Evolutionary conservation across 2,797 vertebrate genomes (phyloP).

Genomic region (Sebastes wilsoni): DNA sequence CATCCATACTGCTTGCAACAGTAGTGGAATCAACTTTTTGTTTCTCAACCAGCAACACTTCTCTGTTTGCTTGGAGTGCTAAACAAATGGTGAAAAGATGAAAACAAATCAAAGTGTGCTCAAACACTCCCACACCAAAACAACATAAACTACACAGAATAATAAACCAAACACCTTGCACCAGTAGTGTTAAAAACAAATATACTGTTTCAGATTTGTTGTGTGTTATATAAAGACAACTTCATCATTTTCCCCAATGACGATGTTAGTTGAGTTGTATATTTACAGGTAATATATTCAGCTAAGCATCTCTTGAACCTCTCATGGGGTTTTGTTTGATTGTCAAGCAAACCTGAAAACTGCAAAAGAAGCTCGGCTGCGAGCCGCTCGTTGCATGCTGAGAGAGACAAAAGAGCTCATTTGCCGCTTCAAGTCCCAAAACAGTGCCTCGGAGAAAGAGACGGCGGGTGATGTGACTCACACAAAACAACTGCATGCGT

Average conservation of each 20-base stretch:
- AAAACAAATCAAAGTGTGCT: slow-evolving; percentile 7
- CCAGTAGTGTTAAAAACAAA: slow-evolving; percentile 34
- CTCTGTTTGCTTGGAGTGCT: not conserved
- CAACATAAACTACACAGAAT: not conserved
- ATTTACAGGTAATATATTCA: not conserved
- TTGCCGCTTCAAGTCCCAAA: not conserved
- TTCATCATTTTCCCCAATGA: not conserved
- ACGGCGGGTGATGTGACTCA: slow-evolving; percentile 48
- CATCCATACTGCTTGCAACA: slow-evolving; percentile 14
- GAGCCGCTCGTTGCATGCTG: slow-evolving; percentile 38
- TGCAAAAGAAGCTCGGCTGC: slow-evolving; percentile 45
- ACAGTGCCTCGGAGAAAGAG: slow-evolving; percentile 12
- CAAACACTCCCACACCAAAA: not conserved
- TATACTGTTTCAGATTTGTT: not conserved
- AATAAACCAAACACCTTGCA: slow-evolving; percentile 16
- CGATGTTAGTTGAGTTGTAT: not conserved
- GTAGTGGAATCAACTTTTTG: not conserved
- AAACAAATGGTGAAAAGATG: not conserved
- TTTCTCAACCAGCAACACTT: not conserved
- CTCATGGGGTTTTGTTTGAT: slow-evolving; percentile 11
- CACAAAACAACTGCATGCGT: slow-evolving; percentile 76
- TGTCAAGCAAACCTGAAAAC: slow-evolving; percentile 54
- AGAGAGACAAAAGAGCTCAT: not conserved
- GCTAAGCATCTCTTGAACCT: not conserved
- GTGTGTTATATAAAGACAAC: not conserved